Evolutionary conservation across 2,113 vertebrate genomes (phyloP).

Genomic region (Casuarius casuarius): DNA sequence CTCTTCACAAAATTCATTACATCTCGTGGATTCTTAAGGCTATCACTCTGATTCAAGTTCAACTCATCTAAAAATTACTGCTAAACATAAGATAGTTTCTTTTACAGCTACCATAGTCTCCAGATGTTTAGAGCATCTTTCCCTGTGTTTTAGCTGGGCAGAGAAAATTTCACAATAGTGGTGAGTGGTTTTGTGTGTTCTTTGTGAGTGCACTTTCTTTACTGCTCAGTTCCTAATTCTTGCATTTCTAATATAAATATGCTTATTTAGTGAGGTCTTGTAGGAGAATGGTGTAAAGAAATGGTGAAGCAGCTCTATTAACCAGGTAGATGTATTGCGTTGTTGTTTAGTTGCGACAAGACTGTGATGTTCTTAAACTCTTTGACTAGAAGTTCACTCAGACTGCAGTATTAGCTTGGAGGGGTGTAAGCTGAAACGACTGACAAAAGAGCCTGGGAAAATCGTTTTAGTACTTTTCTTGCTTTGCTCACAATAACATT

Average conservation of each 20-base stretch:
- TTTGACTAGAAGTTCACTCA: neutral
- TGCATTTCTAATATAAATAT: neutral
- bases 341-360: neutral
- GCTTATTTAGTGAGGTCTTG: neutral
- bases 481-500: neutral
- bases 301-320: neutral
- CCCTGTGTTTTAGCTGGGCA: neutral
- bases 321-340: neutral
- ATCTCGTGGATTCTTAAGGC: neutral
- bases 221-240: neutral
- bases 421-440: neutral
- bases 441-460: neutral
- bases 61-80: neutral
- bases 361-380: neutral
- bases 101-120: neutral
- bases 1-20: neutral
- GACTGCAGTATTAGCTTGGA: neutral
- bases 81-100: neutral
- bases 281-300: neutral
- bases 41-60: neutral
- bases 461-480: neutral
- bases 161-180: neutral
- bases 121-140: neutral
- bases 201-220: neutral
- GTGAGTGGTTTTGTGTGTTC: neutral